These are phyloP conservation scores for Bolborhynchus lineola DNA, from an alignment of 2,113 vertebrate genomes.

Conservation along the genomic window DNA sequence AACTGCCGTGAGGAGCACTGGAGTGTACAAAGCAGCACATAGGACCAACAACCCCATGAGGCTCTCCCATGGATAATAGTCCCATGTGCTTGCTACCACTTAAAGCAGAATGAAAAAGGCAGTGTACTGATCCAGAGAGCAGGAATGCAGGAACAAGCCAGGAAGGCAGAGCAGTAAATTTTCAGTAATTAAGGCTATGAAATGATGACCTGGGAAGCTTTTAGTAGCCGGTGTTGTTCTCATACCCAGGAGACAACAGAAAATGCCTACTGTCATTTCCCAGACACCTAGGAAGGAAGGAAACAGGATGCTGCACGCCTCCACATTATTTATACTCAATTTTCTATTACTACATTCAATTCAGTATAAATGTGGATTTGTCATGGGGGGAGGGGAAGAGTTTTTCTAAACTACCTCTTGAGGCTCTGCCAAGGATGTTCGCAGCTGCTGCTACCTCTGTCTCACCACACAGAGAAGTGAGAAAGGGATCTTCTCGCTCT, in stretches of 20 bases:
- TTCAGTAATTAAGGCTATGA: neutral
- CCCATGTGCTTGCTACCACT: neutral
- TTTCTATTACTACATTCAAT: neutral
- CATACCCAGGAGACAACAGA: neutral
- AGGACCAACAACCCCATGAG: neutral
- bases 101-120: neutral
- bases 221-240: neutral
- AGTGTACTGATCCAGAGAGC: neutral
- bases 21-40: neutral
- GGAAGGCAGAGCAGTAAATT: neutral
- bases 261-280: neutral
- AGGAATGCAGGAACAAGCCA: neutral
- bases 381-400: neutral
- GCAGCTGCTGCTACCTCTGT: neutral
- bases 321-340: neutral
- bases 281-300: neutral
- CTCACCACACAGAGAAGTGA: neutral
- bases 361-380: neutral
- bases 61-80: neutral
- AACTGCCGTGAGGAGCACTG: neutral
- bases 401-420: neutral
- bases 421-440: neutral
- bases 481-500: neutral
- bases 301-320: neutral
- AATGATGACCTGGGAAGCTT: neutral